phyloP scores from a whole-genome alignment of 2,888 invertebrate genomes.

The Acanthopleura granulata region DNA sequence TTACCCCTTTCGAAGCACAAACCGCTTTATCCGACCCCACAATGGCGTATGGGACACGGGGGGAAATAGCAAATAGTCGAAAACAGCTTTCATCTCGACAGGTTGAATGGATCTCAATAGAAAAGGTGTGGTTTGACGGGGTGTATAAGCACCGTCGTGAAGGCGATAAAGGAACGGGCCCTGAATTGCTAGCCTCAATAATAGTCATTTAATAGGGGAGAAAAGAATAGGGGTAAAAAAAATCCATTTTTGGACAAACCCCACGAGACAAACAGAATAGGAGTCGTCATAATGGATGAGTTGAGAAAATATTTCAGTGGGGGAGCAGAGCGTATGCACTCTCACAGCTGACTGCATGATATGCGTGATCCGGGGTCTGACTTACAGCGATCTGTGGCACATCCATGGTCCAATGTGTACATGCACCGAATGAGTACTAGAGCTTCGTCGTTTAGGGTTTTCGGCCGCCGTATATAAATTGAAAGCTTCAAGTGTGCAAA shows the following conservation, averaged over 20 bases:
- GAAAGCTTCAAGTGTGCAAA: no score
- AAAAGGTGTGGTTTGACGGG: neutral
- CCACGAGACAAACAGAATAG: constrained; percentile 2
- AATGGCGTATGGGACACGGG: constrained; percentile 2
- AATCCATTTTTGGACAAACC: constrained; percentile 16
- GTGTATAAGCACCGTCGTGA: neutral
- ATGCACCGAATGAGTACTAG: no score
- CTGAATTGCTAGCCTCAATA: neutral
- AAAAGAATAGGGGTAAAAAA: constrained; percentile 4
- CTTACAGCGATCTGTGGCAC: no score
- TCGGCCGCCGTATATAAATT: no score
- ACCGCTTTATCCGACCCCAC: neutral
- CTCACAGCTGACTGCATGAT: no score
- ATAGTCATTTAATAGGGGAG: constrained; percentile 4
- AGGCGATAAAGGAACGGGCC: constrained; percentile 8
- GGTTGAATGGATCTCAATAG: neutral
- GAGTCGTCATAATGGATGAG: neutral
- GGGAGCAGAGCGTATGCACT: no score
- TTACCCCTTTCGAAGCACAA: neutral
- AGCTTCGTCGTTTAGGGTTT: no score
- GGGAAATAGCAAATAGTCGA: constrained; percentile 15
- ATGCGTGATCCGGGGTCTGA: no score
- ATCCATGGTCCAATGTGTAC: no score
- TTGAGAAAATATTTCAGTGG: constrained; percentile 8
- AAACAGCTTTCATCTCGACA: constrained; percentile 11